Conservation (phyloP, 2,888 invertebrate genomes). For the Norana najaformis region DNA sequence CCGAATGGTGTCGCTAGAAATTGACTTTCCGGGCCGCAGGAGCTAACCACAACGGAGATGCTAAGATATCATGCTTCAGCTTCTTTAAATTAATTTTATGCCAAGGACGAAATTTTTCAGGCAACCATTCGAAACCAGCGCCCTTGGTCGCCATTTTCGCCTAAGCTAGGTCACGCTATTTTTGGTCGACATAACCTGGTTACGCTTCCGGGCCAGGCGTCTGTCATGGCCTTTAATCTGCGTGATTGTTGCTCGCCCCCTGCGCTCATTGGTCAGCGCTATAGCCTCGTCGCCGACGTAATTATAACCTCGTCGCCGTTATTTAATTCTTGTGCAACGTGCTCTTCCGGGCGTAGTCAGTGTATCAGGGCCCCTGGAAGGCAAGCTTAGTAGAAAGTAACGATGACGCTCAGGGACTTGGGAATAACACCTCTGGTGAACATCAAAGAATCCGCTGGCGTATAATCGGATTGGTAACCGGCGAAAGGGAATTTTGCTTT, state of each 20-base stretch:
- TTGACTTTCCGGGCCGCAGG: neutral
- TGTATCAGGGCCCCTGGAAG: no score
- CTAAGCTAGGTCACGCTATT: no score
- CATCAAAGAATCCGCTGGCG: no score
- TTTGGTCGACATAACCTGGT: no score
- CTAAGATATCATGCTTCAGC: no score
- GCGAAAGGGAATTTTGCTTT: neutral
- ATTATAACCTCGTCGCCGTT: neutral
- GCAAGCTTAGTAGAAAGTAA: neutral
- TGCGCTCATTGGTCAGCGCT: neutral
- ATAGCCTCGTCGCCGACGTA: neutral
- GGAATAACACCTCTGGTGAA: neutral
- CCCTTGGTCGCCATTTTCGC: no score
- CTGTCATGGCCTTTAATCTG: neutral
- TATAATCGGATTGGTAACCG: neutral
- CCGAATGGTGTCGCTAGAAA: neutral
- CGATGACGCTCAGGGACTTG: neutral
- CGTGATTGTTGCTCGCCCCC: neutral
- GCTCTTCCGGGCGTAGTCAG: no score
- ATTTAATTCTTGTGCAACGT: neutral
- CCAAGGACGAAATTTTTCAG: no score
- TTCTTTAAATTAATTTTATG: no score
- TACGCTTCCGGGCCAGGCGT: no score
- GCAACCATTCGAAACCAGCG: no score
- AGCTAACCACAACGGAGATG: no score